Percentiles rank a stretch among this genome's conserved stretches.
These are phyloP conservation scores for Platerodrilus igneus DNA, from an alignment of 2,888 invertebrate species.

Conservation along the genomic window DNA sequence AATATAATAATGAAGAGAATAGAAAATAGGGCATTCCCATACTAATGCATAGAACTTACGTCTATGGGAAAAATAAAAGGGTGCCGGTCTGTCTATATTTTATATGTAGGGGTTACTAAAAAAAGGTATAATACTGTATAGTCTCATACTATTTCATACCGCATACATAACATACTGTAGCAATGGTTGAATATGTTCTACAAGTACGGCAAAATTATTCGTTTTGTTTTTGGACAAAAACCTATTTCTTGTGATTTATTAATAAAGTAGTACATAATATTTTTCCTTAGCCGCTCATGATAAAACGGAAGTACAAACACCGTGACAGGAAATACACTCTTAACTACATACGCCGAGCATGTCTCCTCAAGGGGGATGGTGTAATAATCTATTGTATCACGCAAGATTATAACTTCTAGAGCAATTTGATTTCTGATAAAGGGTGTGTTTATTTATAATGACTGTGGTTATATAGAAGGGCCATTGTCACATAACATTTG, in stretches of 20 bases:
- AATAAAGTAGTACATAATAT: too few species aligned
- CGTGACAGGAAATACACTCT: constrained; percentile 31
- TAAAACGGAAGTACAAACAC: constrained; percentile 28
- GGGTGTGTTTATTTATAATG: constrained; percentile 12
- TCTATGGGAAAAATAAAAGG: constrained; percentile 28
- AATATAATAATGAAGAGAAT: too few species aligned
- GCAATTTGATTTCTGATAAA: constrained; percentile 15
- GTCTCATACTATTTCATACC: too few species aligned
- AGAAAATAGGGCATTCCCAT: constrained; percentile 30
- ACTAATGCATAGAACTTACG: constrained; percentile 16
- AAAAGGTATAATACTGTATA: too few species aligned
- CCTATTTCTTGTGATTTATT: too few species aligned
- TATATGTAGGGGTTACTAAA: constrained; percentile 16
- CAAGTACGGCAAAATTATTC: too few species aligned
- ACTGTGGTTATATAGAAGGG: too few species aligned
- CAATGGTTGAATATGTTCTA: too few species aligned
- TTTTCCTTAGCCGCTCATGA: too few species aligned
- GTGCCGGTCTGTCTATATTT: constrained; percentile 12
- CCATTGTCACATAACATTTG: too few species aligned
- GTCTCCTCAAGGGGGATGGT: constrained; percentile 25
- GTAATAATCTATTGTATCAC: constrained; percentile 15
- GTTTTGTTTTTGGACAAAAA: too few species aligned
- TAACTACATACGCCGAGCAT: constrained; percentile 29
- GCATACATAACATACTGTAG: too few species aligned
- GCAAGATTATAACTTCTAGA: constrained; percentile 17